Base-by-base conservation (phyloP, 2,888 invertebrate genomes). In the Phasia obesa region DNA sequence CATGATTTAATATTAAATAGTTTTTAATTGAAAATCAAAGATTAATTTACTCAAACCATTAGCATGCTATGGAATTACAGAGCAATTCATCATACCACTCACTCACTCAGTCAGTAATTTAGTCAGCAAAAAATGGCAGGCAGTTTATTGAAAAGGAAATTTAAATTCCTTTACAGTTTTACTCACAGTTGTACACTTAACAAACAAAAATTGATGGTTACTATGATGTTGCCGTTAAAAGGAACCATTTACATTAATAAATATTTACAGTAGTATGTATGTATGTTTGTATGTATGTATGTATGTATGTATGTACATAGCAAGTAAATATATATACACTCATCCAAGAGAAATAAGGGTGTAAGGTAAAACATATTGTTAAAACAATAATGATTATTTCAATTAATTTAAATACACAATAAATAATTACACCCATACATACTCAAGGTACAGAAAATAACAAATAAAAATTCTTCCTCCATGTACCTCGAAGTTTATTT, bases 11-110 rank as follows among this genome's bases (percentile, higher is more conserved):
- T 27, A 53, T 69, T 55, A 69, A 69, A 55, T 55, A 17, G 55
- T 44, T 55, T 69, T 69, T 55, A 42, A 69, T 42, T 69, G 55
- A 69, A 69, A 67, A 55, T 25, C 53, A 55, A 15, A 69, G 53
- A 42, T 69, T 42, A 69, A 69, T 69, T 55, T 69, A 15, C 42
- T 19, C 55, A 15, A 15, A 11, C 19, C n/a, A 21, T 51, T 35
- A n/a, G 67, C 17, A 6, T 38, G 6, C 3, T 1, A 35, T 35
- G 35, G 3, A 11, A 11, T 11, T 35, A 11, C 2, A 11, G 11
- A 6, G 11, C 21, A 27, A 55, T 17, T 27, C 9, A 17, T 27
- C 19, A 25, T 42, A 51, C 27, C 15, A 38, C 53, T 55, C 47
- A 47, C 3, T 25, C 15, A 38, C 53, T 55, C 47, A 47, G 7